Base-by-base conservation (phyloP, 2,113 vertebrate genomes). In the Eurypyga helias region DNA sequence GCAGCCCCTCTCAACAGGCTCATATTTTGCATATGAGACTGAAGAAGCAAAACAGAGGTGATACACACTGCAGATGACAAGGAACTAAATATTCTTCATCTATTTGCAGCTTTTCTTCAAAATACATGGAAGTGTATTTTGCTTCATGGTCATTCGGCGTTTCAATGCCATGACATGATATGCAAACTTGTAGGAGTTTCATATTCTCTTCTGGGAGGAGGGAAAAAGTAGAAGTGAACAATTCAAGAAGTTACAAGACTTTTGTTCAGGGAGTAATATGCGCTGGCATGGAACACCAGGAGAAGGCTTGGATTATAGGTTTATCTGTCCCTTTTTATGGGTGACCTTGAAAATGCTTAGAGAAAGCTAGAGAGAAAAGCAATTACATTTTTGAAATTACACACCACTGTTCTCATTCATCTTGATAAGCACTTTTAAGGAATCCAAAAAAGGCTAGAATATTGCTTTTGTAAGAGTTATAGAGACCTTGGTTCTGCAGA, bases 321-420 rank as follows among this genome's bases (percentile, higher is more conserved):
- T 94, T 89, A 69, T 97, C 96, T 94, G 85, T 79, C 77, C 65
- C 62, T 87, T 90, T 93, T 92, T 81, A 81, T 14, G n/a, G 16
- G 83, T 98, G 98, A 98, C 98, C 98, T 98, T 98, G 97, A 98
- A 96, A 96, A 97, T 83, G 34, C 91, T 78, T 92, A 92, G 84
- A 94, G 87, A 96, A 98, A 96, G 96, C 96, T 92, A 92, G 86
- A 96, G 86, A 97, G 97, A 98, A 98, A 98, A 98, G 98, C 97
- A 98, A 98, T 98, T 98, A 98, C 93, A 97, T 98, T 98, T 98
- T 97, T 98, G 97, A 98, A 98, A 98, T 98, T 98, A 98, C 97
- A 97, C 96, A 96, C 94, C 71, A 96, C 96, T 97, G 76, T 98
- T 98, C 98, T 98, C 98, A 98, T 98, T 98, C 98, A 98, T 98